Percentiles rank a stretch among this genome's conserved stretches.
Conservation (phyloP, 2,797 vertebrate genomes). For the Heterohyrax brucei region DNA sequence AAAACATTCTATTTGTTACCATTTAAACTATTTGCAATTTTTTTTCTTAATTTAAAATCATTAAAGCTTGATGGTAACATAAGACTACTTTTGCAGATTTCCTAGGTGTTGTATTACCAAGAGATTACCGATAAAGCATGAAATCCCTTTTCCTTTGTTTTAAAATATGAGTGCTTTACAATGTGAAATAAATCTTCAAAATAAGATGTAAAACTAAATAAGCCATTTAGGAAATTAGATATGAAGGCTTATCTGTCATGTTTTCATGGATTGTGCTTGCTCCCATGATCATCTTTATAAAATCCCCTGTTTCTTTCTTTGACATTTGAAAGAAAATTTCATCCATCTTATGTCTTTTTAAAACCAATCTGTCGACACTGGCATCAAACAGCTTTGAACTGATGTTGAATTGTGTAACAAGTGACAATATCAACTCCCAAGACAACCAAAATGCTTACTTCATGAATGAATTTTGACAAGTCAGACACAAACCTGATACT, state of each 20-base stretch:
- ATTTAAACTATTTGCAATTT: slow-evolving; percentile 4
- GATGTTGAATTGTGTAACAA: slow-evolving; percentile 91
- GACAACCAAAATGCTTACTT: slow-evolving; percentile 88
- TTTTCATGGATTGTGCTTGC: slow-evolving; percentile 68
- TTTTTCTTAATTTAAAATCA: slow-evolving; percentile 24
- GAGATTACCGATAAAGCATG: slow-evolving; percentile 18
- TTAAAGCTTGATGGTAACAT: not conserved
- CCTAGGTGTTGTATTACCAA: not conserved
- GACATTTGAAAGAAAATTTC: slow-evolving; percentile 90
- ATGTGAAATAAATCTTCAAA: not conserved
- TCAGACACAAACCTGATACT: slow-evolving; percentile 88
- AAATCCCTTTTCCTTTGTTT: slow-evolving; percentile 1
- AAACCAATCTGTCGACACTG: slow-evolving; percentile 88
- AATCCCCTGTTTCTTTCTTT: slow-evolving; percentile 86
- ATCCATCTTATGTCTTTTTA: slow-evolving; percentile 87
- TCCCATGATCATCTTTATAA: slow-evolving; percentile 79
- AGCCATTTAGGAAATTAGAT: slow-evolving; percentile 64
- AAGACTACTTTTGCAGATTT: not conserved
- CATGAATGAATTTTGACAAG: slow-evolving; percentile 93
- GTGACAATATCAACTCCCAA: slow-evolving; percentile 90
- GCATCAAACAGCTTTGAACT: slow-evolving; percentile 92
- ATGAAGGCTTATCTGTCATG: slow-evolving; percentile 81
- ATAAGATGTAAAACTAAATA: slow-evolving; percentile 71
- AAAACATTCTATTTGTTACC: not conserved
- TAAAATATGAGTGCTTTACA: not conserved